Evolutionary conservation across 1,140 invertebrate species (phyloP).

Genomic region (Lineus longissimus): DNA sequence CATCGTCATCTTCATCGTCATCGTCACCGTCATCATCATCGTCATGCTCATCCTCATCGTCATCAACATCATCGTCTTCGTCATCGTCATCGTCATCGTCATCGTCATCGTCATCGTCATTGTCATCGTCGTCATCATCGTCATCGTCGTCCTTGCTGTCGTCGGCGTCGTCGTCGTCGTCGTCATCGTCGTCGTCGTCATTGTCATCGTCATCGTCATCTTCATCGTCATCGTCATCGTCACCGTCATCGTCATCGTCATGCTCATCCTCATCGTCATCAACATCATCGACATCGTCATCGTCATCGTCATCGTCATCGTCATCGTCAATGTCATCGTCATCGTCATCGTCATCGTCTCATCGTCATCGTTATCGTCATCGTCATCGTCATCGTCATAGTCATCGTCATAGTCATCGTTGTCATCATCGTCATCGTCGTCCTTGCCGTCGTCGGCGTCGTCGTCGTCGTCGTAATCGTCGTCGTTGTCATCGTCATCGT

Average conservation of each 20-base stretch:
- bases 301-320: constrained; percentile 14
- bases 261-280: too few species aligned
- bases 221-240: constrained; percentile 11
- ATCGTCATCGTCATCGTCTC: constrained; percentile 9
- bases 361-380: too few species aligned
- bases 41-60: too few species aligned
- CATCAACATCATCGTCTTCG: too few species aligned
- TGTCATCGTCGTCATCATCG: background rate
- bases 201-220: constrained; percentile 7
- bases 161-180: too few species aligned
- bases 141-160: constrained; percentile 5
- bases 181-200: background rate
- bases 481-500: constrained; percentile 15
- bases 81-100: too few species aligned
- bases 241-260: background rate
- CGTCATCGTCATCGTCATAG: too few species aligned
- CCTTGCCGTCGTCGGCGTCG: too few species aligned
- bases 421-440: too few species aligned
- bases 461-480: too few species aligned
- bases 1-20: constrained; percentile 6
- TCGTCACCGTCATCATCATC: constrained; percentile 14
- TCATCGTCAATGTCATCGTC: constrained; percentile 12
- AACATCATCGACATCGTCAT: constrained; percentile 11
- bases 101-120: background rate
- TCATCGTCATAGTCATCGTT: too few species aligned